A percentile compares a stretch with the other conserved stretches of the same genome.
phyloP scores from a whole-genome alignment of 1,140 invertebrate genomes.

The Lepidurus arcticus region DNA sequence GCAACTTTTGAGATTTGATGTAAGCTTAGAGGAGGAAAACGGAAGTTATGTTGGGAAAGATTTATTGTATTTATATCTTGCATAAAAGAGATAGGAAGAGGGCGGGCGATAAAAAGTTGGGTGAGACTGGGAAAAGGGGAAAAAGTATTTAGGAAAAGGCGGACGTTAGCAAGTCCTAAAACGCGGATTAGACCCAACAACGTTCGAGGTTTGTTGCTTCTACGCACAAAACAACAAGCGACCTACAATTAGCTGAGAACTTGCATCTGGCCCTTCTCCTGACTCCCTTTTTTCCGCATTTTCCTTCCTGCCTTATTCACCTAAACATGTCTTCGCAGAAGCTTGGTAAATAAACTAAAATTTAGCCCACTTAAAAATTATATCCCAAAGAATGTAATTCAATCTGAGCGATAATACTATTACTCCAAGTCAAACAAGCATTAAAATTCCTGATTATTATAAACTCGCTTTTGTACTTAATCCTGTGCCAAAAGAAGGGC shows the following conservation, averaged over 20 bases:
- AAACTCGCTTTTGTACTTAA: too few species aligned
- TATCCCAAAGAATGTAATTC: not conserved
- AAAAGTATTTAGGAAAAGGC: not conserved
- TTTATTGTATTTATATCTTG: not conserved
- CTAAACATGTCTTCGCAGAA: not conserved
- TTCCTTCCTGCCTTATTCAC: not conserved
- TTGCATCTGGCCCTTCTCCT: conserved; percentile 1
- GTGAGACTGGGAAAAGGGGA: not conserved
- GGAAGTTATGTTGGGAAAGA: too few species aligned
- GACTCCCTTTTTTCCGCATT: not conserved
- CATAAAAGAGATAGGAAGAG: not conserved
- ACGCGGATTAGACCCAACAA: not conserved
- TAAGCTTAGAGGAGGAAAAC: too few species aligned
- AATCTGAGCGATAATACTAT: not conserved
- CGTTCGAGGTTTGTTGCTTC: not conserved
- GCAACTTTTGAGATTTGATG: too few species aligned
- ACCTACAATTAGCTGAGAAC: not conserved
- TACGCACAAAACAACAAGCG: conserved; percentile 11
- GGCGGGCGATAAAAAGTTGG: not conserved
- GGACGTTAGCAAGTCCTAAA: not conserved
- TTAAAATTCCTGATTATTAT: too few species aligned
- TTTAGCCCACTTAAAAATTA: not conserved
- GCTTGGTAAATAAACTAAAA: conserved; percentile 7
- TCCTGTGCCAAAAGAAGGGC: too few species aligned
- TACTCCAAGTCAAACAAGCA: too few species aligned